Base-by-base conservation (phyloP, 2,888 invertebrate species). In the Cyaniris semiargus region DNA sequence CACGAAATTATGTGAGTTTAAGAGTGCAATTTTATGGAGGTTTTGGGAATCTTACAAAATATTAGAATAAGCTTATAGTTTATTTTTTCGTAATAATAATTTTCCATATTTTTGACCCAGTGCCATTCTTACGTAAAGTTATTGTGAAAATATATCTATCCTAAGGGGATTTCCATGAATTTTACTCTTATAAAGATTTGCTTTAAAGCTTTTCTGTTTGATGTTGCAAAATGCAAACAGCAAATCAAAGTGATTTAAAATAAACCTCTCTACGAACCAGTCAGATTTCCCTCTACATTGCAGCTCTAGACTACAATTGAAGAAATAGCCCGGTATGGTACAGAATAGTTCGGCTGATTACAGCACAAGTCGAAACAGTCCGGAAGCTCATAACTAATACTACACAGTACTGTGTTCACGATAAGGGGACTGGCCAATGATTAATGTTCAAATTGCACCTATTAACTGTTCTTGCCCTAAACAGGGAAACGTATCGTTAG, bases 321-420 rank as follows among this genome's bases (percentile, higher is more conserved):
- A 74, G 74, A 48, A 74, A 74, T 18, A 74, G 38, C 21, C 53
- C 53, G 74, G 48, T 27, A 74, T 23, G 15, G 27, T 53, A 21
- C 44, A 53, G 48, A 53, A 53, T 56, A 56, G 58, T 38, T 44
- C 13, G 48, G 13, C 48, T 72, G 72, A 72, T 72, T 72, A 72
- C 44, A 44, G 21, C 23, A 31, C 6, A 53, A 21, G 44, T 23
- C 48, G 75, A 53, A 76, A 75, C 23, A 72, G 70, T 58, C 76
- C 70, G 76, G 80, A 91, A 90, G 90, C 88, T 87, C 89, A 91
- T 90, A 87, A 83, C 84, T 89, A 90, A 90, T 87, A 53, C 87
- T 88, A 82, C 81, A 84, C 79, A 82, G 86, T 85, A 87, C 80
- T 85, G 83, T 81, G 82, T 80, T 18, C 78, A 79, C 85, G 85